Evolutionary conservation across 2,888 invertebrate species (phyloP), one percentile per base, ranked within the genome.

Genomic region (Priocnemis perturbator): DNA sequence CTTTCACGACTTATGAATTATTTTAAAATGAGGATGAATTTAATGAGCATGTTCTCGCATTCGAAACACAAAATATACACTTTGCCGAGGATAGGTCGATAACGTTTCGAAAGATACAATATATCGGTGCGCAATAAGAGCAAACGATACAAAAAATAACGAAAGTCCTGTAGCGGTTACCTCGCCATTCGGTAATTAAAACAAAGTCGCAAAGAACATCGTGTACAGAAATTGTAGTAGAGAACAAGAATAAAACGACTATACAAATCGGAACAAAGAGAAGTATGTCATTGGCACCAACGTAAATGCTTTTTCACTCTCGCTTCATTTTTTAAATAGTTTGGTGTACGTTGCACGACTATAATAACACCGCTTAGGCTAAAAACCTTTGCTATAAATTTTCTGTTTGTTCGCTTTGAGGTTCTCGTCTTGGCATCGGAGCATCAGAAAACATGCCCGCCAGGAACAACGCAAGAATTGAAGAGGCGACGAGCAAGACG

Each of bases 11-110:
- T 82, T 78, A 82, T 71, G 70, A 62, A 73, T 83, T 79, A 83
- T 78, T 80, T 83, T 83, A 83, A 50, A 79, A 85, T 83, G 84
- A 76, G 72, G 73, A 77, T 83, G 82, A 78, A 61, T 65, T 78
- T 77, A 71, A 83, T 83, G 83, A 78, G 68, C 60, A 73, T 79
- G 77, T 75, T 58, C 62, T 76, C 69, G 45, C 71, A 76, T 67
- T 76, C 76, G 62, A 67, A 77, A 73, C 64, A 65, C 47, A 26
- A 60, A 44, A 17, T 57, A 44, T 26, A 57, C n/a, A 37, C 30
- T 23, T 57, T 57, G 5, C 37, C 15, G n/a, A 44, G 26, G 26
- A 55, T 21, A 26, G 15, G 15, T 23, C 37, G 60, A 55, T 20
- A 55, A 23, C n/a, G n/a, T 26, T 26, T 55, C 55, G 20, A 37